These are phyloP conservation scores for Trichonephila clavipes DNA, from an alignment of 1,140 invertebrate species.

Conservation along the genomic window DNA sequence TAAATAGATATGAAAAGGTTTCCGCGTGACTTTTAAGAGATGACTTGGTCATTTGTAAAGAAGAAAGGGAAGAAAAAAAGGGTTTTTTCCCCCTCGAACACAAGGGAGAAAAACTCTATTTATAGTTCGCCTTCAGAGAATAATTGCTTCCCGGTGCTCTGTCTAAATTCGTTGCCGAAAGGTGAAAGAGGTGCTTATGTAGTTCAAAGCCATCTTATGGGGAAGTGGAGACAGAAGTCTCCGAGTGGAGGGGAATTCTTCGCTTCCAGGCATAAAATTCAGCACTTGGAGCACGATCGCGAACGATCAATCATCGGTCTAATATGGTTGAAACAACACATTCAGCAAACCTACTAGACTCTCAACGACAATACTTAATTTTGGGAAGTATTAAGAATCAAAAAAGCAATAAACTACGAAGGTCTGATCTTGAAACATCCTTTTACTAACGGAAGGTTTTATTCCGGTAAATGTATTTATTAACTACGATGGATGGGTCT, in stretches of 20 bases:
- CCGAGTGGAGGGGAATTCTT: constrained; percentile 13
- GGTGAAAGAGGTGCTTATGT: constrained; percentile 27
- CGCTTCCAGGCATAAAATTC: constrained; percentile 40
- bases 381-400: constrained; percentile 4
- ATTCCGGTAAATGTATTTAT: neutral
- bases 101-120: constrained; percentile 42
- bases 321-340: constrained; percentile 18
- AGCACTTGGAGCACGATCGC: constrained; percentile 12
- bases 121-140: constrained; percentile 48
- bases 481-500: neutral
- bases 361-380: neutral
- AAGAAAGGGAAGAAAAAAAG: neutral
- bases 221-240: constrained; percentile 21
- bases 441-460: neutral
- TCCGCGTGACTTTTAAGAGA: constrained; percentile 46
- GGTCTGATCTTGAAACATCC: neutral
- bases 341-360: neutral
- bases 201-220: constrained; percentile 7
- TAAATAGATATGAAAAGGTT: constrained; percentile 35
- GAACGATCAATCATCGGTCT: constrained; percentile 37
- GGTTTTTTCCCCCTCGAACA: neutral
- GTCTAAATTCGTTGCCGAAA: constrained; percentile 34
- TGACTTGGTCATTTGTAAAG: constrained; percentile 16
- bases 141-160: constrained; percentile 40
- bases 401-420: neutral